Evolutionary conservation across 2,888 invertebrate species (phyloP), one percentile per base, ranked within the genome.

Genomic region (Clivina fossor): DNA sequence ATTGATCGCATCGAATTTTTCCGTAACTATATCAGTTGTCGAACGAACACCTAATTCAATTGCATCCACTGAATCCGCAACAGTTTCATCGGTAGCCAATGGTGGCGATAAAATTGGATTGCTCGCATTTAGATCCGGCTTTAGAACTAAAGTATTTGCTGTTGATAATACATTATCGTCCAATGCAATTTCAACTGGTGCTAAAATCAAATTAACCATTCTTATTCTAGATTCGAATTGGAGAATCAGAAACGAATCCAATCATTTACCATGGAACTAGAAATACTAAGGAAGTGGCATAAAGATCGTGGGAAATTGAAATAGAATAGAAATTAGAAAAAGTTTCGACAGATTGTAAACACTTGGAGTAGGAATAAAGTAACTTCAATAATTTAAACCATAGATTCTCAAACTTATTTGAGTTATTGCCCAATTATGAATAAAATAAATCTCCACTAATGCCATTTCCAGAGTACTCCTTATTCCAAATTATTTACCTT

Each of bases 151-250:
- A 37, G 18, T 15, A 22, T 32, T 26, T 16, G 43, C 16, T 24
- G 24, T 35, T n/a, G 43, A 22, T n/a, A 54, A 35, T 1, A 54
- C 54, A 8, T 22, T 46, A 16, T 55, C 55, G 9, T 46, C 38
- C 7, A 55, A 20, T 2, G 55, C 30, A 13, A 55, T 55, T 47
- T 55, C 55, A 20, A 55, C 55, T 15, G 55, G 55, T 22, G 55
- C 55, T 54, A 15, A 35, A 20, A 46, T 26, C 8, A 26, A 26
- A 26, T 26, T 26, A 26, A 26, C 5, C 5, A 26, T 26, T 26
- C 26, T 7, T 8, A 8, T 8, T 5, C 8, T 26, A 8, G 5
- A 26, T 26, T 7, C 8, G 26, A 26, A 26, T 5, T 5, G 9
- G 26, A 26, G 26, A 8, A 26, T 7, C 7, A 7, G 26, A 7